Base-by-base conservation (phyloP, 2,888 invertebrate species). In the Tridacna crocea region DNA sequence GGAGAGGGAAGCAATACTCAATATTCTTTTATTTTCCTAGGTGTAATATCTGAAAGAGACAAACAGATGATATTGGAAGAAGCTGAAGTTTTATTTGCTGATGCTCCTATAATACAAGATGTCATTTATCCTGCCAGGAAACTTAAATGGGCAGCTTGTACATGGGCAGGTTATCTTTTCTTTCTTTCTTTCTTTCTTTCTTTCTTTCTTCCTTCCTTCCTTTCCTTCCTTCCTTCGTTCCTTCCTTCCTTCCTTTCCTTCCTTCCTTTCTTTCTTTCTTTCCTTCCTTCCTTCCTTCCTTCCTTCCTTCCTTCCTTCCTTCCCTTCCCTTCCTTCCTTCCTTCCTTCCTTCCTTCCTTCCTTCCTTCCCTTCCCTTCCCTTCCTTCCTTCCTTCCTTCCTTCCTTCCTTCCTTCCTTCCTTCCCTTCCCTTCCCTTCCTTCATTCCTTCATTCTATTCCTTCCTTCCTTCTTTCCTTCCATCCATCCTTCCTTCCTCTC, bases 81-180 rank as follows among this genome's bases (percentile, higher is more conserved):
- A 63, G 89, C 89, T 13, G 88, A 88, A 51, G 72, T 89, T 0
- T 76, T 89, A 58, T 79, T 89, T 27, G 88, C 88, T 48, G 89
- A 89, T 65, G 72, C 72, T 13, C 84, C 89, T 15, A 81, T 88
- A 24, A 82, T 89, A n/a, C n/a, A 65, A 22, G 78, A 83, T 46
- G 83, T 87, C 3, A 75, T 82, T 24, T 68, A 83, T 26, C 78
- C 76, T 3, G 81, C 86, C 15, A 79, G 80, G n/a, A 86, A 85
- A 73, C 75, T 91, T n/a, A 90, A 88, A 75, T 89, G 89, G 88
- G 88, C 90, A 26, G 88, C 89, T 15, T 87, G 88, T 36, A 91
- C 90, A 12, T 91, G 90, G 90, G 91, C 91, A 87, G 91, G 91
- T 91, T 79, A 65, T 46, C 22, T 72, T 68, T 36, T 13, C 6